phyloP scores from a whole-genome alignment of 2,113 vertebrate species.

The Hippopotamus amphibius region DNA sequence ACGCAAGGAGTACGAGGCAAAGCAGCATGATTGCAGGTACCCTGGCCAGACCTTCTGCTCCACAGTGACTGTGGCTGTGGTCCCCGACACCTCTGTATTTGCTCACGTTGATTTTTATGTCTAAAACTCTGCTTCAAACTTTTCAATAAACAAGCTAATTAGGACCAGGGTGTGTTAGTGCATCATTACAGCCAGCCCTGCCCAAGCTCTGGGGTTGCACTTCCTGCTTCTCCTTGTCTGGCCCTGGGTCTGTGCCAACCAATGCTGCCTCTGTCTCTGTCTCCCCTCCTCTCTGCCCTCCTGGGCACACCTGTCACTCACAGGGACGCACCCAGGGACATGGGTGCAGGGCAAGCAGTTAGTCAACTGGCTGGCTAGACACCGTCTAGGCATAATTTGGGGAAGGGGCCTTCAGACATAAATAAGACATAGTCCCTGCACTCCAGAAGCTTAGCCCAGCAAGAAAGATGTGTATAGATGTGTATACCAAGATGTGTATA shows the following conservation, averaged over 20 bases:
- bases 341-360: not conserved
- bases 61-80: not conserved
- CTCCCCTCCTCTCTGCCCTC: not conserved
- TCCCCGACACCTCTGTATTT: not conserved
- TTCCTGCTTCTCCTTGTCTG: not conserved
- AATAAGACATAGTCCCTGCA: not conserved
- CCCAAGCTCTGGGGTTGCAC: not conserved
- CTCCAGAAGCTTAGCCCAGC: not conserved
- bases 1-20: not conserved
- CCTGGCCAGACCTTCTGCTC: not conserved
- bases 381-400: not conserved
- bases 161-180: conserved; percentile 29
- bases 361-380: not conserved
- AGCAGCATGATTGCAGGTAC: not conserved
- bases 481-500: no score
- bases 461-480: not conserved
- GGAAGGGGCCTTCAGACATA: not conserved
- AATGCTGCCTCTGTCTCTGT: not conserved
- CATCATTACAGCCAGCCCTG: not conserved
- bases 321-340: not conserved
- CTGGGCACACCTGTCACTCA: not conserved
- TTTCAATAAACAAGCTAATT: conserved; percentile 72
- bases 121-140: conserved; percentile 49
- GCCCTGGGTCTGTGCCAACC: not conserved
- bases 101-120: conserved; percentile 4